Percentiles rank a stretch among this genome's conserved stretches.
Conservation (phyloP, 2,113 vertebrate genomes). For the Stigmatopora argus region DNA sequence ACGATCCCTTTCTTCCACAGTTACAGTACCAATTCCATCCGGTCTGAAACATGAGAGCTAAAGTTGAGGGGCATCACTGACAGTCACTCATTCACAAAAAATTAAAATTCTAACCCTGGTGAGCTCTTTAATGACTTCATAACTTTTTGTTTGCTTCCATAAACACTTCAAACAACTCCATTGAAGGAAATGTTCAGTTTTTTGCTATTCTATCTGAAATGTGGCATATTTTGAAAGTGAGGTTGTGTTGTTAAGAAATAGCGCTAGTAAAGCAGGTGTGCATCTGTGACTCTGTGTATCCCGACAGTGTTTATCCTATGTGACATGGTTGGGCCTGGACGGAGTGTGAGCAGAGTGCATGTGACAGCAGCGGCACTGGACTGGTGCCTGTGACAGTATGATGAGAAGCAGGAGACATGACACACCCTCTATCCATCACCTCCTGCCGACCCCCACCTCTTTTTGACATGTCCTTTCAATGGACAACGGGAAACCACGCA, state of each 20-base stretch:
- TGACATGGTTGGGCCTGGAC: constrained; percentile 61
- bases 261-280: constrained; percentile 7
- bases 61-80: neutral
- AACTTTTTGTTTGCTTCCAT: neutral
- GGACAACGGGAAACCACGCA: constrained; percentile 31
- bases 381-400: constrained; percentile 60
- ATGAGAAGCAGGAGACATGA: constrained; percentile 75
- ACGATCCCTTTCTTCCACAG: constrained; percentile 90
- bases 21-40: constrained; percentile 95
- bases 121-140: neutral
- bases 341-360: constrained; percentile 65
- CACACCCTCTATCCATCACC: constrained; percentile 33
- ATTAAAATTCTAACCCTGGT: neutral
- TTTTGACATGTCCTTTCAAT: constrained; percentile 41
- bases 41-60: constrained; percentile 71
- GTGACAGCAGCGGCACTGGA: constrained; percentile 60
- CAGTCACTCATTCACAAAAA: neutral
- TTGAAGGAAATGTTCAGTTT: neutral
- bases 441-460: constrained; percentile 8
- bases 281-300: constrained; percentile 14
- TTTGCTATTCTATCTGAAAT: neutral
- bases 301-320: constrained; percentile 83
- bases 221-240: neutral
- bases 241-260: neutral
- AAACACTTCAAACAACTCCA: neutral